These are phyloP conservation scores for Siphonodentalium dalli DNA, from an alignment of 2,888 invertebrate species.

Conservation along the genomic window DNA sequence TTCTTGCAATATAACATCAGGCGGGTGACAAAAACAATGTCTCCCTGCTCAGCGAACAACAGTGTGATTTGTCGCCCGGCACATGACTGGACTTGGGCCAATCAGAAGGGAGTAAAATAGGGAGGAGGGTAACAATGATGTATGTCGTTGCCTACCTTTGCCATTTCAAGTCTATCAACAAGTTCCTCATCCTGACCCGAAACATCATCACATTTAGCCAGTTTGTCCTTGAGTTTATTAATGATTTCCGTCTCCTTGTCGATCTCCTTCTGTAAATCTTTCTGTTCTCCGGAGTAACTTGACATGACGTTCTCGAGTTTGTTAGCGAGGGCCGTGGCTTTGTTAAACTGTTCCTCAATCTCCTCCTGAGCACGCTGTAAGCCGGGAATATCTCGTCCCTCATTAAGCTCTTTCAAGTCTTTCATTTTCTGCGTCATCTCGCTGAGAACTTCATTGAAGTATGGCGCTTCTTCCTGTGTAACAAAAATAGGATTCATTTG, in stretches of 20 bases:
- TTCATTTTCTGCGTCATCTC: slow-evolving; percentile 81
- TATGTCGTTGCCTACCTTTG: slow-evolving; percentile 71
- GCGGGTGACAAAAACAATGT: too few species aligned
- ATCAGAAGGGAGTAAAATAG: too few species aligned
- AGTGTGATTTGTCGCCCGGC: too few species aligned
- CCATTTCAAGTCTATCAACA: slow-evolving; percentile 78
- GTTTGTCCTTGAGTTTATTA: slow-evolving; percentile 46
- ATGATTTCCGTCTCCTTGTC: slow-evolving; percentile 54
- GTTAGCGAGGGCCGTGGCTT: slow-evolving; percentile 76
- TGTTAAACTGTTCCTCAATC: slow-evolving; percentile 72
- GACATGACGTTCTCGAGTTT: slow-evolving; percentile 78
- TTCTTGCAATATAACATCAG: too few species aligned
- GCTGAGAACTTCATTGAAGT: slow-evolving; percentile 78
- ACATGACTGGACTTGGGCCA: too few species aligned
- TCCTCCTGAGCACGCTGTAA: slow-evolving; percentile 46
- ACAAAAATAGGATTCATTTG: not conserved
- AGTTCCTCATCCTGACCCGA: slow-evolving; percentile 85
- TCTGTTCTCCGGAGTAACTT: slow-evolving; percentile 70
- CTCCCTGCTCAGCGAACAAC: too few species aligned
- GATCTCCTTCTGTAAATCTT: slow-evolving; percentile 48
- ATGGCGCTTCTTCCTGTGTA: slow-evolving; percentile 75
- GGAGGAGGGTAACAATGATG: too few species aligned
- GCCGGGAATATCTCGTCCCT: slow-evolving; percentile 73
- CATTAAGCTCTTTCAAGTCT: slow-evolving; percentile 80
- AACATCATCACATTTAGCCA: slow-evolving; percentile 55